These are phyloP conservation scores for Cheilosia grossa DNA, from an alignment of 2,888 invertebrate genomes.

Conservation along the genomic window DNA sequence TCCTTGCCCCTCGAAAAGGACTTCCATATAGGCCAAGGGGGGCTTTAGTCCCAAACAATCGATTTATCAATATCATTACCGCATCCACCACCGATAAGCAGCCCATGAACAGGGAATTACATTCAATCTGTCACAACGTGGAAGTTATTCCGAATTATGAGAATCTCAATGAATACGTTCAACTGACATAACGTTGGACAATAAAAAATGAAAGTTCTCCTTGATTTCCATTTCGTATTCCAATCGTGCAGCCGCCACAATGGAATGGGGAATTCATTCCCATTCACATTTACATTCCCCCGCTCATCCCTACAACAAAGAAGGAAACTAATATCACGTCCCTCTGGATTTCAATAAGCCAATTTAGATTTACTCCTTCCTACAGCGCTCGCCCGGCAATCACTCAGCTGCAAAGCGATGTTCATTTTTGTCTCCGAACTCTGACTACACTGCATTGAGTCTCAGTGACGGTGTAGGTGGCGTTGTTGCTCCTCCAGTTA, in stretches of 20 bases:
- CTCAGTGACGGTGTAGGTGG: background rate
- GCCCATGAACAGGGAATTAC: slow-evolving; percentile 62
- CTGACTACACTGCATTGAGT: background rate
- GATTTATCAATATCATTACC: slow-evolving; percentile 45
- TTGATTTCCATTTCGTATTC: slow-evolving; percentile 65
- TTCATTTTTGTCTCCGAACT: slow-evolving; percentile 41
- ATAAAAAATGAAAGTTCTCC: slow-evolving; percentile 15
- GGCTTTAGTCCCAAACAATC: background rate
- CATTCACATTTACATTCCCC: background rate
- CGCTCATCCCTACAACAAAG: slow-evolving; percentile 17
- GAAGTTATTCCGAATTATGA: slow-evolving; percentile 63
- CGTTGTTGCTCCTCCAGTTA: slow-evolving; percentile 22
- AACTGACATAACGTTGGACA: slow-evolving; percentile 33
- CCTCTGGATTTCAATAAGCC: slow-evolving; percentile 72
- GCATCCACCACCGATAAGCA: background rate
- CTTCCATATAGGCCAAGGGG: slow-evolving; percentile 17
- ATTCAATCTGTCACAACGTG: slow-evolving; percentile 71
- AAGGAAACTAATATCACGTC: slow-evolving; percentile 69
- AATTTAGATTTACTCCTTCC: slow-evolving; percentile 67
- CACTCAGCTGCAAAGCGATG: slow-evolving; percentile 40
- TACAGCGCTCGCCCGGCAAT: background rate
- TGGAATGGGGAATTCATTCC: slow-evolving; percentile 8
- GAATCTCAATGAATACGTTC: slow-evolving; percentile 64
- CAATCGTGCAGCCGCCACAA: slow-evolving; percentile 60
- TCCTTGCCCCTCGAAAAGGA: slow-evolving; percentile 45